Base-by-base conservation (phyloP, 2,797 vertebrate species). In the Falco biarmicus region DNA sequence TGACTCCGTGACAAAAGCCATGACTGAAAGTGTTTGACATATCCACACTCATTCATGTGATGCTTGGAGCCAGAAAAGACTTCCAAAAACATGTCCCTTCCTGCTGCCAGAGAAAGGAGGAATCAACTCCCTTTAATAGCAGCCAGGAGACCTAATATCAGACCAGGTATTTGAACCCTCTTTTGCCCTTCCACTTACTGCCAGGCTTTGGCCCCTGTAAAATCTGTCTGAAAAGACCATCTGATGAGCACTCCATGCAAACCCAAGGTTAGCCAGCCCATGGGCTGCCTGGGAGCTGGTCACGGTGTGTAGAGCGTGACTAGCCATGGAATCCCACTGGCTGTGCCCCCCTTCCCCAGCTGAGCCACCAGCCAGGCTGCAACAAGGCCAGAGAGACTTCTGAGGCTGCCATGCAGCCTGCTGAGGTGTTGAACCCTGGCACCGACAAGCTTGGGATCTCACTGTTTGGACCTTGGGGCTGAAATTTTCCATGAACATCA, bases 1-100 rank as follows among this genome's bases (percentile, higher is more conserved):
- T 78, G 92, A 71, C 87, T 95, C 75, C 20, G 28, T 96, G 92
- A 96, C 95, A 97, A 76, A 81, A 89, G 79, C 47, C 93, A 94
- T 60, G 89, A 47, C 93, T 76, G 84, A 76, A 94, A 73, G 73
- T 56, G n/a, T 91, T 71, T 78, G 87, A 81, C 65, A 45, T 54
- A 94, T 41, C 34, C 64, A 32, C 61, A 39, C 34, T 92, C 75
- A 66, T 87, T 91, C 51, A 16, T 81, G 32, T 54, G 81, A 87
- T 91, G 59, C 45, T 87, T 75, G 39, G 73, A 95, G 71, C 69
- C 78, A 89, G 75, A 71, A 95, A 56, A 87, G 57, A 5, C 31
- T 78, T 95, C 79, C 54, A 41, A 94, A 96, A 86, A 10, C 63
- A 54, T 22, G 54, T 94, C 32, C 69, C 31, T 80, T 94, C 19